Evolutionary conservation across 2,888 invertebrate species (phyloP), one percentile per base, ranked within the genome.

Genomic region (Brachyopa scutellaris): DNA sequence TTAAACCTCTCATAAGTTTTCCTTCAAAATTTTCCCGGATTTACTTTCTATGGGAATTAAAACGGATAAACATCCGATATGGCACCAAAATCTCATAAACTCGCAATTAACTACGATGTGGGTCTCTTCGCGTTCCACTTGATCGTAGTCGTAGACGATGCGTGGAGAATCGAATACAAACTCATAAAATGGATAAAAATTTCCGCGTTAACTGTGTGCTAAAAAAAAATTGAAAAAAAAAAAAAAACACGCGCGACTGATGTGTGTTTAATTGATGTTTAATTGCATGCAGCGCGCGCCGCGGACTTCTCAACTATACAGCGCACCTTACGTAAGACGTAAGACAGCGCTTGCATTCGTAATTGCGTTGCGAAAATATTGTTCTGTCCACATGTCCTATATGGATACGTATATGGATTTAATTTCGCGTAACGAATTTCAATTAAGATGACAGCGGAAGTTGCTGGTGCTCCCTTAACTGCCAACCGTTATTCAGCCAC

Each of bases 181-280:
- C 62, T 70, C 70, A 64, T 64, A 78, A 78, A 57, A 62, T 31
- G 51, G 15, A 64, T 62, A 80, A n/a, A n/a, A n/a, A 80, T 76
- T 69, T 80, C 76, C 80, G 80, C 42, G 62, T 80, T 74, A 69
- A 64, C 57, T 57, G 80, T 57, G 69, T 78, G 70, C 77, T 78
- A 51, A 66, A 70, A 78, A n/a, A n/a, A n/a, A n/a, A n/a, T n/a
- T n/a, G n/a, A n/a, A n/a, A n/a, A n/a, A n/a, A n/a, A n/a, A n/a
- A n/a, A n/a, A n/a, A 77, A 61, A 53, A 59, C 59, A 61, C 64
- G 57, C 23, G 53, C 64, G 66, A 73, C 70, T 76, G 72, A 82
- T 77, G 77, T 77, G 77, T 77, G 82, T 82, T 82, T 82, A 82
- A 82, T 82, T 82, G 82, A 82, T 70, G 82, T 77, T 66, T 72